Percentiles rank a stretch among this genome's conserved stretches.
These are phyloP conservation scores for Sapajus apella DNA, from an alignment of 2,113 vertebrate genomes.

Conservation along the genomic window DNA sequence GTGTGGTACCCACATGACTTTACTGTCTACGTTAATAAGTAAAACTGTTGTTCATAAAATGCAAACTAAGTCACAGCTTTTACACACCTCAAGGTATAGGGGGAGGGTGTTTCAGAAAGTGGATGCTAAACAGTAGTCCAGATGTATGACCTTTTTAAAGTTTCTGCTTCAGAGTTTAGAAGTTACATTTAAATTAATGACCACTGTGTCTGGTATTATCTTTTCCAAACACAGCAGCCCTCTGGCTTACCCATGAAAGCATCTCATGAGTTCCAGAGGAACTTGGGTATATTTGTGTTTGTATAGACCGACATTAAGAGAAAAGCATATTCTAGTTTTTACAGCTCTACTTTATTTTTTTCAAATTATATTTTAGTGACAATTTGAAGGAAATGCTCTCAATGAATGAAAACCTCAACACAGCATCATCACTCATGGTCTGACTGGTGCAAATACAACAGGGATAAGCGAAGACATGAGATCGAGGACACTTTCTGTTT, in stretches of 20 bases:
- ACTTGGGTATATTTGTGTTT: not conserved
- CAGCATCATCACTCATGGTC: not conserved
- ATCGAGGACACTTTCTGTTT: not conserved
- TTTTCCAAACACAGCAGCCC: not conserved
- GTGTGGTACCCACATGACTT: not conserved
- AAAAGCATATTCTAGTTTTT: not conserved
- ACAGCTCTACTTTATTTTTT: conserved; percentile 3
- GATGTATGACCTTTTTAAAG: not conserved
- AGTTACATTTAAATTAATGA: not conserved
- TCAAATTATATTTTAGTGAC: conserved; percentile 34
- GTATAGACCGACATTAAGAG: conserved; percentile 2
- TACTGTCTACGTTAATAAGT: not conserved
- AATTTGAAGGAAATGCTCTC: not conserved
- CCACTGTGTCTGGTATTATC: not conserved
- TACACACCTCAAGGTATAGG: not conserved
- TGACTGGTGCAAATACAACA: not conserved
- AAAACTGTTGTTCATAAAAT: not conserved
- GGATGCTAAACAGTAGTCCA: not conserved
- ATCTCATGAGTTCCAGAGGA: not conserved
- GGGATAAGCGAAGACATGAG: not conserved
- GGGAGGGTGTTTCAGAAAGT: not conserved
- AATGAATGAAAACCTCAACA: not conserved
- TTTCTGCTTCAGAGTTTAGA: not conserved
- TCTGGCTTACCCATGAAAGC: not conserved
- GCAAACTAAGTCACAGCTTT: not conserved